These are phyloP conservation scores for Eueremaeus valkanovi DNA, from an alignment of 2,888 invertebrate genomes.

Conservation along the genomic window DNA sequence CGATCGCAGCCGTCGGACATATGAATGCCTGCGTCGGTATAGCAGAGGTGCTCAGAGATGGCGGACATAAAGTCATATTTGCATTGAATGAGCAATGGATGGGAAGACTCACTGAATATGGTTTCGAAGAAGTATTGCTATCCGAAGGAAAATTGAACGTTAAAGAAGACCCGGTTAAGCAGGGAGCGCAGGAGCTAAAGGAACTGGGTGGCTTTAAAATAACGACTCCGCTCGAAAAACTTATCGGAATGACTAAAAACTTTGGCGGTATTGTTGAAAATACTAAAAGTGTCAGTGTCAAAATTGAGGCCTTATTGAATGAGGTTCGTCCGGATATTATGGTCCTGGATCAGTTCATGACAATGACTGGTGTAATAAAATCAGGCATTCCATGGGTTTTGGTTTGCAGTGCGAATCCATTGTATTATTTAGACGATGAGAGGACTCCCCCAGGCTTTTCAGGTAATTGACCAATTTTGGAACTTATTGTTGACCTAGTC, in stretches of 20 bases:
- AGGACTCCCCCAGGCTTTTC: not conserved
- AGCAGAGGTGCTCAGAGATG: slow-evolving; percentile 12
- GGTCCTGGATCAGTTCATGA: not conserved
- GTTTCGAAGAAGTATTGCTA: slow-evolving; percentile 9
- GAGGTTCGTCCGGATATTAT: not conserved
- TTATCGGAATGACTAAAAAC: too few species aligned
- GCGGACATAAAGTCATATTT: slow-evolving; percentile 37
- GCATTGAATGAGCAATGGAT: slow-evolving; percentile 4
- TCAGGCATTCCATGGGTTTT: not conserved
- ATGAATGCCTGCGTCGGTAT: slow-evolving; percentile 39
- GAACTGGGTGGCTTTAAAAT: too few species aligned
- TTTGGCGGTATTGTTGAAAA: not conserved
- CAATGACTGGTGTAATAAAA: not conserved
- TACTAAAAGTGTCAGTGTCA: not conserved
- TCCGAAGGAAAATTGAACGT: not conserved
- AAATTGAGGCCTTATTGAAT: not conserved
- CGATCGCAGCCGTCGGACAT: too few species aligned
- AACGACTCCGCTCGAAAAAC: too few species aligned
- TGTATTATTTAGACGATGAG: not conserved
- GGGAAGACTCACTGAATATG: slow-evolving; percentile 14
- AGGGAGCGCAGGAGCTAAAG: too few species aligned
- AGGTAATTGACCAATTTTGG: not conserved
- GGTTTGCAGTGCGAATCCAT: not conserved
- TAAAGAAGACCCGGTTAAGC: not conserved
- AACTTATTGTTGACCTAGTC: too few species aligned